These are phyloP conservation scores for Clarias platycephalus DNA, from an alignment of 2,797 vertebrate species.

Conservation along the genomic window DNA sequence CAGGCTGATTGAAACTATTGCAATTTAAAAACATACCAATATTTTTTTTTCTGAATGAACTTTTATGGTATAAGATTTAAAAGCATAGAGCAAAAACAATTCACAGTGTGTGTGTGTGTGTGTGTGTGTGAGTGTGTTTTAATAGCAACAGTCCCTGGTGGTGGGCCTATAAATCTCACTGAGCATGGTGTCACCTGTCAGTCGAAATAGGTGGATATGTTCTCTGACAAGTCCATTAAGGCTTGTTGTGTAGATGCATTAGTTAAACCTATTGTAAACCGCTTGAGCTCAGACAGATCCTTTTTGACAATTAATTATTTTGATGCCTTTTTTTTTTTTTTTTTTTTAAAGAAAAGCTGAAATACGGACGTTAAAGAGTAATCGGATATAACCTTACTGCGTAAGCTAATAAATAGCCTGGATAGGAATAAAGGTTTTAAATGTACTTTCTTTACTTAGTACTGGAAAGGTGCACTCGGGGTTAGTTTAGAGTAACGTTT, in stretches of 20 bases:
- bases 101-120: neutral
- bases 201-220: constrained; percentile 23
- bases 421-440: neutral
- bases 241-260: neutral
- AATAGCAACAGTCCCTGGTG: constrained; percentile 13
- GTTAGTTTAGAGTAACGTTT: neutral
- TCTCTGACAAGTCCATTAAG: constrained; percentile 22
- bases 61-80: neutral
- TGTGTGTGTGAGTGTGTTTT: no score
- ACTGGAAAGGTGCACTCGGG: neutral
- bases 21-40: neutral
- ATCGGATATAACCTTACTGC: neutral
- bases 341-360: neutral
- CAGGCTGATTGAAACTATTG: neutral
- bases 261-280: neutral
- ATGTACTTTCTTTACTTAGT: neutral
- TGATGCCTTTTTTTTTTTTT: neutral
- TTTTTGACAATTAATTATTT: neutral
- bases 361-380: neutral
- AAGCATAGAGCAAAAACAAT: neutral
- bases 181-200: constrained; percentile 34
- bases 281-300: neutral
- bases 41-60: neutral
- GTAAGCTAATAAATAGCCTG: neutral
- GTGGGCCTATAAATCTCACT: constrained; percentile 23